A percentile compares a stretch with the other conserved stretches of the same genome.
Conservation (phyloP, 2,113 vertebrate genomes). For the Hymenochirus boettgeri region DNA sequence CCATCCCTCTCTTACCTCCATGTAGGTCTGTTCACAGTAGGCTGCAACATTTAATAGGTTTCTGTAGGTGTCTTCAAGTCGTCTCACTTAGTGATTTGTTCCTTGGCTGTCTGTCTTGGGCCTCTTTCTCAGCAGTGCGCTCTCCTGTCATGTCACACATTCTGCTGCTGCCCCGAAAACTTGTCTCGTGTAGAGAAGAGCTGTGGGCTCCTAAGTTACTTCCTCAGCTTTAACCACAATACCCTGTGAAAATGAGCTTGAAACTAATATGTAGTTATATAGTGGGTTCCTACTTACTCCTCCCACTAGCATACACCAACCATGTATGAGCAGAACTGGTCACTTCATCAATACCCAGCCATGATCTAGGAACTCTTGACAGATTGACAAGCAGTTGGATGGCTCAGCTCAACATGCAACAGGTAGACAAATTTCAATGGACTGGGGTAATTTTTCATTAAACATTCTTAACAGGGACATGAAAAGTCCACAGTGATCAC, state of each 20-base stretch:
- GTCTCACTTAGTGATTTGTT: conserved; percentile 65
- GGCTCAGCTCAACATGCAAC: no score
- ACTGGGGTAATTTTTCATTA: no score
- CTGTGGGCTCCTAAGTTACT: conserved; percentile 18
- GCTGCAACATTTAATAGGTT: conserved; percentile 80
- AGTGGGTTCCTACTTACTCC: no score
- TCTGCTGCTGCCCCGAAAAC: neutral
- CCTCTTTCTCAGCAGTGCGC: conserved; percentile 61
- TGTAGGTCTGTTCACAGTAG: conserved; percentile 86
- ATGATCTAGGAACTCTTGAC: no score
- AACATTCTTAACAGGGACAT: no score
- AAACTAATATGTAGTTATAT: no score
- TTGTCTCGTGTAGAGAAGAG: neutral
- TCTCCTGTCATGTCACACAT: conserved; percentile 40
- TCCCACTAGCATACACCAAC: no score
- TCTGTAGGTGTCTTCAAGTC: conserved; percentile 70
- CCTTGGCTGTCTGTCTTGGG: neutral
- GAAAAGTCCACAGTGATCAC: no score
- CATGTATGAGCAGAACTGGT: no score
- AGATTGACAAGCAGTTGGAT: no score
- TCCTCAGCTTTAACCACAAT: conserved; percentile 37
- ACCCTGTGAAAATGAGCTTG: neutral
- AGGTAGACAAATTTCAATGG: no score
- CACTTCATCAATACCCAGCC: no score
- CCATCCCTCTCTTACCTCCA: conserved; percentile 54